These are phyloP conservation scores for Girardinichthys multiradiatus DNA, from an alignment of 2,113 vertebrate genomes.

Conservation along the genomic window DNA sequence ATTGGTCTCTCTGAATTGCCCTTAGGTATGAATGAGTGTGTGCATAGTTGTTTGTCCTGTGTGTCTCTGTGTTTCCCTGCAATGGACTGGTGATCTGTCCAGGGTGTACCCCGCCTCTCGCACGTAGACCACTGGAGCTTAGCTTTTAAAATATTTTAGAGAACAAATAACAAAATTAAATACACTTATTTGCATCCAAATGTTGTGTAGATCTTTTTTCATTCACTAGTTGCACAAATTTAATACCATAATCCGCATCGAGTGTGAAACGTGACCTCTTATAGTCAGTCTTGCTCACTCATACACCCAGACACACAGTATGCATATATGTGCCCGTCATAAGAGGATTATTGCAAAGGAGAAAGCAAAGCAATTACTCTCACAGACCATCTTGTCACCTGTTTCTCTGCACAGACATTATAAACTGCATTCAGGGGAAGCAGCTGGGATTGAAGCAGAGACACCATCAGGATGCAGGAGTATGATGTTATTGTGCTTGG, in stretches of 20 bases:
- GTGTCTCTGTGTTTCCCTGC: too few relatives aligned
- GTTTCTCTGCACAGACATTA: slow-evolving; percentile 4
- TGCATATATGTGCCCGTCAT: slow-evolving; percentile 25
- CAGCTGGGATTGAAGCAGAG: background rate
- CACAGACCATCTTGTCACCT: slow-evolving; percentile 46
- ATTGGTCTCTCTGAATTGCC: too few relatives aligned
- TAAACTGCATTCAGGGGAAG: background rate
- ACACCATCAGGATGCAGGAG: slow-evolving; percentile 77
- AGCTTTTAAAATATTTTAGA: too few relatives aligned
- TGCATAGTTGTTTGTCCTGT: too few relatives aligned
- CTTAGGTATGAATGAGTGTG: too few relatives aligned
- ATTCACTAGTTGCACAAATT: background rate
- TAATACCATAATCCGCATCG: background rate
- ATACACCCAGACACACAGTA: slow-evolving; percentile 11
- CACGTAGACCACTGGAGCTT: too few relatives aligned
- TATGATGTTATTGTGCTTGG: slow-evolving; percentile 94
- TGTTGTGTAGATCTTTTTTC: background rate
- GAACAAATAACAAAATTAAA: background rate
- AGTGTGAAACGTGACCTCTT: background rate
- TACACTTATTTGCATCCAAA: background rate
- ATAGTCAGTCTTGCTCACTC: background rate
- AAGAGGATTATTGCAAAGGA: slow-evolving; percentile 66
- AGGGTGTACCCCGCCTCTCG: too few relatives aligned
- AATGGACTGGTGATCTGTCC: too few relatives aligned
- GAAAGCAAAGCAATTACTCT: slow-evolving; percentile 54